Evolutionary conservation across 2,797 vertebrate genomes (phyloP).

Genomic region (Scyliorhinus canicula): DNA sequence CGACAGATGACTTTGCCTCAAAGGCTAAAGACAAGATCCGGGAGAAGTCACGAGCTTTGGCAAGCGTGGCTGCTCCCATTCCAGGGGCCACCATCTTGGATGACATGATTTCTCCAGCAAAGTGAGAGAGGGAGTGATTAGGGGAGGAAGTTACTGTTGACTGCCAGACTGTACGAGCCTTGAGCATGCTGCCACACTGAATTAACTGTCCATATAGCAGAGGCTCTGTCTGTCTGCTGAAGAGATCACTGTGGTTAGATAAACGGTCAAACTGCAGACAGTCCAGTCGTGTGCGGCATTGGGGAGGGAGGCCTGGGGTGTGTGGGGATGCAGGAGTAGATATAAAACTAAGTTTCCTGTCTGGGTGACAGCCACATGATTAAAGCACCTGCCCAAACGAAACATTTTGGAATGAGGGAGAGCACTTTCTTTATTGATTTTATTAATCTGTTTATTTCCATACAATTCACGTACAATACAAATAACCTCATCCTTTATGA

Average conservation of each 20-base stretch:
- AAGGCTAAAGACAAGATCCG: conserved; percentile 64
- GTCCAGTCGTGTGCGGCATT: background rate
- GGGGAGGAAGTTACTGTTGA: background rate
- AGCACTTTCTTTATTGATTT: background rate
- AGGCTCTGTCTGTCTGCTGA: background rate
- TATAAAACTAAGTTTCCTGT: background rate
- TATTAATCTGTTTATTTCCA: background rate
- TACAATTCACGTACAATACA: no score
- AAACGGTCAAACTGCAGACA: background rate
- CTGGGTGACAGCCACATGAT: background rate
- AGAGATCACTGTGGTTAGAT: background rate
- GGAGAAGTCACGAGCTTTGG: conserved; percentile 75
- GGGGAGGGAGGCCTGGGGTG: background rate
- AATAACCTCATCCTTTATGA: no score
- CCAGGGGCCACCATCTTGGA: conserved; percentile 80
- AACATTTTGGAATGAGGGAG: background rate
- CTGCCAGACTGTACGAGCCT: background rate
- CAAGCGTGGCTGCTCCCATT: conserved; percentile 67
- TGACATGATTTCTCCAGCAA: conserved; percentile 77
- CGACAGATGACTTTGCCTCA: conserved; percentile 79
- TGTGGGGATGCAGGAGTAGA: background rate
- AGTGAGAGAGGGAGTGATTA: conserved; percentile 54
- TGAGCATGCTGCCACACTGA: background rate
- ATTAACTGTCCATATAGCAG: background rate
- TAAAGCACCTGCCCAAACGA: background rate